Base-by-base conservation (phyloP, 2,888 invertebrate species). In the Sipha maydis region DNA sequence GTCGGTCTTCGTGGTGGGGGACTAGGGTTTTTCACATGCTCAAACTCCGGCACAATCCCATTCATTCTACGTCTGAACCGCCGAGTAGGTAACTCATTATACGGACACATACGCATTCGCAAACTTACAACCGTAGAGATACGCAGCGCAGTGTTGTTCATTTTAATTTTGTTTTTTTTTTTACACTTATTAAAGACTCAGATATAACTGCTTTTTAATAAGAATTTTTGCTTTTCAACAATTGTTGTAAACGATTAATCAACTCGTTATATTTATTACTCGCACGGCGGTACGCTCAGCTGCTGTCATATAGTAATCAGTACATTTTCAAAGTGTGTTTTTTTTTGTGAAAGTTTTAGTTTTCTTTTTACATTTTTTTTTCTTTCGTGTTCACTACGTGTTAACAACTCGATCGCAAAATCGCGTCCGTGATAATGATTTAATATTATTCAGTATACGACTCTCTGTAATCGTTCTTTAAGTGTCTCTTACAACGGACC, bases 31-130 rank as follows among this genome's bases (percentile, higher is more conserved):
- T 88, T 82, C 80, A 75, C 75, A 25, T 88, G 88, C 88, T 82
- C 41, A 85, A 76, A 56, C 38, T 82, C 88, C 88, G 82, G 38
- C 25, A 73, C 80, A 19, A 61, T 88, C 61, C 80, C 88, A 82
- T 88, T 88, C 88, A 88, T 88, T 88, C 88, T 88, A 88, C 80
- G 88, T 88, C 88, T 88, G 41, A 88, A 80, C 88, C 88, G 80
- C 75, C 82, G 88, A 88, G 88, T 88, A 88, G 88, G 88, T 88
- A 86, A 61, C 86, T 84, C 80, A 67, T 41, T 67, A 0, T 56
- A 56, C 79, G 86, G 73, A 80, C 56, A 73, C 31, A 48, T 38
- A 75, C 38, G 38, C 38, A 75, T 21, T 21, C 75, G 75, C 31
- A 38, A 31, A 34, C 38, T 34, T 25, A 75, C 38, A 34, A 1